Evolutionary conservation across 2,797 vertebrate genomes (phyloP).

Genomic region (Austrolebias charrua): DNA sequence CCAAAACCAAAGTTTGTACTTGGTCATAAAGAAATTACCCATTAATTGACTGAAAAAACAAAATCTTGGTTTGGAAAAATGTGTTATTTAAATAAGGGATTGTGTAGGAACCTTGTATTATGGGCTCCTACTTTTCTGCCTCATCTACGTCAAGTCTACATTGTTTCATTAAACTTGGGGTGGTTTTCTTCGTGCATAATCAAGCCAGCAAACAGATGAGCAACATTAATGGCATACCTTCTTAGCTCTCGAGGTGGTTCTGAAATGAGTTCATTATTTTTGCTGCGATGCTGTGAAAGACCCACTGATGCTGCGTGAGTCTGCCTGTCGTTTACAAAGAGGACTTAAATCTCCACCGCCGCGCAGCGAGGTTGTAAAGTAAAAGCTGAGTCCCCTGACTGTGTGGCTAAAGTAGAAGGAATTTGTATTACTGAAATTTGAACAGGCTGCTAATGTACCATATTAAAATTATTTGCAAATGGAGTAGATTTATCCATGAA

Average conservation of each 20-base stretch:
- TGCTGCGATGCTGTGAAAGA: conserved; percentile 6
- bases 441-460: background rate
- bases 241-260: background rate
- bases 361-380: background rate
- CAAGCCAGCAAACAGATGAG: conserved; percentile 8
- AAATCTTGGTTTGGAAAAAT: too few species aligned
- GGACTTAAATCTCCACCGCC: conserved; percentile 3
- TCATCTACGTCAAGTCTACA: background rate
- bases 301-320: conserved; percentile 22
- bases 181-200: background rate
- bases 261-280: conserved; percentile 9
- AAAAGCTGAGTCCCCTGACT: conserved; percentile 9
- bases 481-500: conserved; percentile 6
- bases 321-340: conserved; percentile 15
- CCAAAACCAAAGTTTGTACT: too few species aligned
- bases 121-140: background rate
- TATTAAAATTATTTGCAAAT: conserved; percentile 1
- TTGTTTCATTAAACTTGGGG: conserved; percentile 1
- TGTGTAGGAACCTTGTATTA: background rate
- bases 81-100: too few species aligned
- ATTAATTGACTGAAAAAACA: too few species aligned
- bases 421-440: conserved; percentile 3
- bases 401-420: conserved; percentile 9
- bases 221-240: conserved; percentile 5
- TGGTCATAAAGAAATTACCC: too few species aligned